Conservation (phyloP, 1,140 invertebrate species). For the Rhagoletis zephyria region DNA sequence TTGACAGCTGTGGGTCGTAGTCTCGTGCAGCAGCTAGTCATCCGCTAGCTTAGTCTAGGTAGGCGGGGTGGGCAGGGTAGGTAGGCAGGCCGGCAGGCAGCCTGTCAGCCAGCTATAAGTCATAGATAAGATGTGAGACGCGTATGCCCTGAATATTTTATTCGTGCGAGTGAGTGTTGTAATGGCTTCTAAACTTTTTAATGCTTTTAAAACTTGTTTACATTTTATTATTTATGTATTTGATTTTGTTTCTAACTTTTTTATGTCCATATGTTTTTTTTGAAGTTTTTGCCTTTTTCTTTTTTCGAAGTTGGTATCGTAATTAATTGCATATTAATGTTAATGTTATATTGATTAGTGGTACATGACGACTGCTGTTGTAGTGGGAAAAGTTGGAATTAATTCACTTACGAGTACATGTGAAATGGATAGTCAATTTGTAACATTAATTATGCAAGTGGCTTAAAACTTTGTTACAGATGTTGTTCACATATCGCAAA, state of each 20-base stretch:
- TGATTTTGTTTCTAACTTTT: not conserved
- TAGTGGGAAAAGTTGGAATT: not conserved
- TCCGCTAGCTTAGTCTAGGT: not conserved
- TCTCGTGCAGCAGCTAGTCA: not conserved
- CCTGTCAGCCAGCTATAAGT: conserved; percentile 6
- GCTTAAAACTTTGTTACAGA: too few relatives aligned
- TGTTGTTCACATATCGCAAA: too few relatives aligned
- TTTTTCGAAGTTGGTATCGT: not conserved
- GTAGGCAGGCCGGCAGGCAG: not conserved
- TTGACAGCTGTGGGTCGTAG: conserved; percentile 4
- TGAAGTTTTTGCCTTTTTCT: not conserved
- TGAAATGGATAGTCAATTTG: too few relatives aligned
- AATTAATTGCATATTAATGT: conserved; percentile 45
- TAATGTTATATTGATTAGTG: conserved; percentile 1
- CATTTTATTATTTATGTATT: conserved; percentile 22
- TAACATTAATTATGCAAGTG: too few relatives aligned
- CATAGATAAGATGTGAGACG: conserved; percentile 10
- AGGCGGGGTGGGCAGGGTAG: not conserved
- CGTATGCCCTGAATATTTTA: not conserved
- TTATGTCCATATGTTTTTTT: not conserved
- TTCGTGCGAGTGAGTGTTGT: not conserved
- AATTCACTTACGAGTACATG: not conserved
- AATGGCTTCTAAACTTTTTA: conserved; percentile 38
- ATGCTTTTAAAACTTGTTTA: conserved; percentile 30
- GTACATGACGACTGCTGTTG: not conserved